Evolutionary conservation across 2,113 vertebrate species (phyloP).

Genomic region (Tyrannus savana): DNA sequence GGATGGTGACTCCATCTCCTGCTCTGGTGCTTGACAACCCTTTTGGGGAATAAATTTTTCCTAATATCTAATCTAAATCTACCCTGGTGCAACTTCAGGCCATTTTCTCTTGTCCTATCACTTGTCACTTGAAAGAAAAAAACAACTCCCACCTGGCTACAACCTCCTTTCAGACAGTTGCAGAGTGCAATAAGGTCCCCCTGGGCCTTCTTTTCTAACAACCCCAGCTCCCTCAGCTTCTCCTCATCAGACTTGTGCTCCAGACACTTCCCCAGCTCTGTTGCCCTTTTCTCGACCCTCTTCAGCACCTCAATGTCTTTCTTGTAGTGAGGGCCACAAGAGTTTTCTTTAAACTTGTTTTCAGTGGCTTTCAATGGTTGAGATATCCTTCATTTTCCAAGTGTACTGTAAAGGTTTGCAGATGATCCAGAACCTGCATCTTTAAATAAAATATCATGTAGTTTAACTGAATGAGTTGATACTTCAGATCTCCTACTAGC

Average conservation of each 20-base stretch:
- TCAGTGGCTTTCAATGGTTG: not conserved
- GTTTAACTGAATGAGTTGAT: not conserved
- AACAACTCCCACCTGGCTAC: not conserved
- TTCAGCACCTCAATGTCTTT: not conserved
- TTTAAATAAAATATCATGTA: not conserved
- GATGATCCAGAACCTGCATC: not conserved
- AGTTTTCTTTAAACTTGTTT: not conserved
- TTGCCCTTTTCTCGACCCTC: not conserved
- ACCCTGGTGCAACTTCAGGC: not conserved
- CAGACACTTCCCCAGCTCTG: not conserved
- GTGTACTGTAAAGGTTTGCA: not conserved
- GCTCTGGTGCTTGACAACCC: not conserved
- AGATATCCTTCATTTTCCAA: not conserved
- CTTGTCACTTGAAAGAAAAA: not conserved
- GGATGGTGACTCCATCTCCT: not conserved
- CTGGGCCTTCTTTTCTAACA: not conserved
- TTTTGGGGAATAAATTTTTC: not conserved
- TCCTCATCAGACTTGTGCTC: not conserved
- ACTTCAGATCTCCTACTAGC: not conserved
- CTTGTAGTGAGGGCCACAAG: not conserved
- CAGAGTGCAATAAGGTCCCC: not conserved
- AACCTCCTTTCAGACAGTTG: not conserved
- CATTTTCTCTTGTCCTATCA: not conserved
- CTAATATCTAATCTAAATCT: not conserved
- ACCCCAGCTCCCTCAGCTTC: not conserved